phyloP scores from a whole-genome alignment of 92 coral and sea anemone genomes.

The Epizoanthus rinbou region DNA sequence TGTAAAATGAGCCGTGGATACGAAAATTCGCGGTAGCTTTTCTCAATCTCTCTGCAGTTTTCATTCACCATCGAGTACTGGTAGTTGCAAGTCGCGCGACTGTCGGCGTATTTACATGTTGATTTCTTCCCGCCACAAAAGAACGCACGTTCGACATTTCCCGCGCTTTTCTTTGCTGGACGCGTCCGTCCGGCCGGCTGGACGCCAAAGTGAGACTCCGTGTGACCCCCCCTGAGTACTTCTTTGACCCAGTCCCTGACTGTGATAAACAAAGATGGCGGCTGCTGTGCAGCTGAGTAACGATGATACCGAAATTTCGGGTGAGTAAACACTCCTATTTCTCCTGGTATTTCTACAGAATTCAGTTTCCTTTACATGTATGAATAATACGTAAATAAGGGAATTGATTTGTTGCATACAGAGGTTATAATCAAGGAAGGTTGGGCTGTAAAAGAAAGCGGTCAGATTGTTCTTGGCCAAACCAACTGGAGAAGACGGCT shows the following conservation, averaged over 20 bases:
- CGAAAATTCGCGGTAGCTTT: too few relatives aligned
- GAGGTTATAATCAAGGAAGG: conserved; percentile 85
- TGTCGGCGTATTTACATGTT: not conserved
- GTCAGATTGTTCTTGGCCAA: conserved; percentile 84
- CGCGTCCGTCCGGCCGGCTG: too few relatives aligned
- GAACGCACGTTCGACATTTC: not conserved
- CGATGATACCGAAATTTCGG: conserved; percentile 1
- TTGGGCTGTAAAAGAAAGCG: conserved; percentile 97
- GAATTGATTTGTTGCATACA: not conserved
- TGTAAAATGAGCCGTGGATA: too few relatives aligned
- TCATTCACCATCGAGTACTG: too few relatives aligned
- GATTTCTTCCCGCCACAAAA: conserved; percentile 11
- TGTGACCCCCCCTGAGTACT: not conserved
- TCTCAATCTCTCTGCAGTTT: too few relatives aligned
- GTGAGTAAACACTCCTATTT: conserved; percentile 1
- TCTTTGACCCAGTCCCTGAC: not conserved
- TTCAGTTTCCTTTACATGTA: too few relatives aligned
- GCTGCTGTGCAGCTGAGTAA: not conserved
- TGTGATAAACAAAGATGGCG: conserved; percentile 35
- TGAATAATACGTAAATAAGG: not conserved
- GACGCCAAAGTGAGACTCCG: too few relatives aligned
- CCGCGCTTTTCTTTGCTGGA: not conserved
- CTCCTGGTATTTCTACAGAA: not conserved
- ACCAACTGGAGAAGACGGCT: conserved; percentile 90
- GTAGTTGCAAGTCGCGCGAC: not conserved